Base-by-base conservation (phyloP, 2,888 invertebrate species). In the Thyatira batis region DNA sequence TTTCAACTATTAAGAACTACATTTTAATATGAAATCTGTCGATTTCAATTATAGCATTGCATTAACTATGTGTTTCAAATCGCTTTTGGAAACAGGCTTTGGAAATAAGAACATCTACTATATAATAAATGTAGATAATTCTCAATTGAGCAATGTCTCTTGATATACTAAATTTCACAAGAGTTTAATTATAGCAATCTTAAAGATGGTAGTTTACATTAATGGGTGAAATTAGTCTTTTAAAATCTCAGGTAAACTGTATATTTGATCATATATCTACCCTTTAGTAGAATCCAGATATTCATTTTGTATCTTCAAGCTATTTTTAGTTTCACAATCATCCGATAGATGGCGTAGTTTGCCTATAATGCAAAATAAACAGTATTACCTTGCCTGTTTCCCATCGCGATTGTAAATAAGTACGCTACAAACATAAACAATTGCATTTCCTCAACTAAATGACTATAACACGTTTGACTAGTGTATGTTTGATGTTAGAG, bases 401-500 rank as follows among this genome's bases (percentile, higher is more conserved):
- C 69, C 68, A 72, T 73, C 76, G 67, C 55, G 65, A 69, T 61
- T 54, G 53, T 33, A 52, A 60, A 71, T 61, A 39, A 64, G 65
- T 70, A 65, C 59, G 65, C 67, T 66, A 65, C 69, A 73, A 71
- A 69, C 67, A 73, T 75, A 76, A 69, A 75, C 77, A 74, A 66
- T 69, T 76, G 75, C 73, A 72, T 71, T 71, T 71, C 71, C 78
- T 73, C 69, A 78, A 73, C 69, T 76, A 79, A 76, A 63, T 71
- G 78, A 74, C 80, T 82, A 84, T 78, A 78, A 69, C 78, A 82
- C 78, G 76, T 81, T 80, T 89, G 90, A 91, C 90, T 91, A 91
- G 90, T 85, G 84, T n/a, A 87, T 82, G 84, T 83, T 82, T 76
- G 71, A 80, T 76, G 78, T 75, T 60, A 82, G 90, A 91, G 90